Evolutionary conservation across 2,888 invertebrate genomes (phyloP).

Genomic region (Maniola hyperantus): DNA sequence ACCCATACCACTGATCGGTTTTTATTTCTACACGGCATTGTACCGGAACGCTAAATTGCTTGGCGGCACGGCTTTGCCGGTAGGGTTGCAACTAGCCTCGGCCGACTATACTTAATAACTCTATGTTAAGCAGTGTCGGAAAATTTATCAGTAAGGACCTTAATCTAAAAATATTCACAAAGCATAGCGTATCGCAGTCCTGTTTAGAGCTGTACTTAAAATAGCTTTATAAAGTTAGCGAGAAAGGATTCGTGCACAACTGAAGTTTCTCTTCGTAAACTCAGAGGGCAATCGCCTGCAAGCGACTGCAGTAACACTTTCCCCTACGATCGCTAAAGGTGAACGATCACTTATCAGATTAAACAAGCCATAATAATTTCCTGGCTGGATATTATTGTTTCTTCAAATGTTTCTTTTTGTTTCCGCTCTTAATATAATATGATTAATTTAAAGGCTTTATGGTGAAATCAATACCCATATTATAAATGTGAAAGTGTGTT

Average conservation of each 20-base stretch:
- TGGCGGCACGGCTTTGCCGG: too few species aligned
- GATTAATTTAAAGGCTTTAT: too few species aligned
- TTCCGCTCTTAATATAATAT: not conserved
- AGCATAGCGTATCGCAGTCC: not conserved
- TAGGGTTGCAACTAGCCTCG: too few species aligned
- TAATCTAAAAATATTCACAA: not conserved
- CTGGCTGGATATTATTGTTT: not conserved
- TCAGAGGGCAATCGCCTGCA: slow-evolving; percentile 32
- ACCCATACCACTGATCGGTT: too few species aligned
- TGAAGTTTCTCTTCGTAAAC: slow-evolving; percentile 30
- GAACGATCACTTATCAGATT: not conserved
- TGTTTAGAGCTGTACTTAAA: slow-evolving; percentile 7
- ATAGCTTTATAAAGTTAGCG: slow-evolving; percentile 20
- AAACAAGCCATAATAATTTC: not conserved
- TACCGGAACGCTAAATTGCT: too few species aligned
- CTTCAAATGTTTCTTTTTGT: not conserved
- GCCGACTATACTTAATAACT: too few species aligned
- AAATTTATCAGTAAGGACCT: too few species aligned
- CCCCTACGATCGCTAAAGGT: slow-evolving; percentile 28
- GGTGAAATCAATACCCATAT: too few species aligned
- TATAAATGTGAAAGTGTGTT: too few species aligned
- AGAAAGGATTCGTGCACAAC: slow-evolving; percentile 30
- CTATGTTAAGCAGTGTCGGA: too few species aligned
- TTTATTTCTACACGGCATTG: too few species aligned
- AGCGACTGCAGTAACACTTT: slow-evolving; percentile 32